Evolutionary conservation across 2,888 invertebrate species (phyloP).

Genomic region (Ditylenchus weischeri): DNA sequence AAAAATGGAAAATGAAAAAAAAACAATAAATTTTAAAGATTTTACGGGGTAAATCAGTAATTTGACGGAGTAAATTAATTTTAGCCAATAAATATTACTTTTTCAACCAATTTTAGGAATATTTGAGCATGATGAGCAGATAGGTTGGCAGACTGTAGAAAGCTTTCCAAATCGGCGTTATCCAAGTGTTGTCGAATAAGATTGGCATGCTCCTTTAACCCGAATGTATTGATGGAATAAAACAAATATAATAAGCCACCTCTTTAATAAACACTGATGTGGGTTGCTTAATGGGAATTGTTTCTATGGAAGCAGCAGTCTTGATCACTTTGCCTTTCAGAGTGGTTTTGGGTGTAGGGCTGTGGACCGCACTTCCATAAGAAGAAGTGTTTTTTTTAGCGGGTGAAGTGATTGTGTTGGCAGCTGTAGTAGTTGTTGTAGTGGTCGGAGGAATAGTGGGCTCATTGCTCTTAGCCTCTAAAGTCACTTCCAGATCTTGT

Average conservation of each 20-base stretch:
- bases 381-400: not conserved
- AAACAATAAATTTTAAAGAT: too few relatives aligned
- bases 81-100: slow-evolving; percentile 21
- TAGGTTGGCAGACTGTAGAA: slow-evolving; percentile 34
- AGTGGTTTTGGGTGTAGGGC: not conserved
- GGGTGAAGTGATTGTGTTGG: not conserved
- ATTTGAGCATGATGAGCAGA: slow-evolving; percentile 34
- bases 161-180: slow-evolving; percentile 29
- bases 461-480: too few relatives aligned
- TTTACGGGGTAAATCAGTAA: too few relatives aligned
- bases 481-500: too few relatives aligned
- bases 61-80: too few relatives aligned
- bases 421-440: not conserved
- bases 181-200: not conserved
- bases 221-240: too few relatives aligned
- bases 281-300: not conserved
- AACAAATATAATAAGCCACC: too few relatives aligned
- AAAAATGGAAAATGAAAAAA: too few relatives aligned
- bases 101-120: slow-evolving; percentile 37
- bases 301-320: not conserved
- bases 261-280: too few relatives aligned
- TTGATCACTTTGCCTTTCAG: slow-evolving; percentile 4
- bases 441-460: too few relatives aligned
- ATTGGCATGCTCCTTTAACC: too few relatives aligned
- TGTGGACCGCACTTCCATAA: not conserved